Evolutionary conservation across 2,113 vertebrate species (phyloP).

Genomic region (Ondatra zibethicus): DNA sequence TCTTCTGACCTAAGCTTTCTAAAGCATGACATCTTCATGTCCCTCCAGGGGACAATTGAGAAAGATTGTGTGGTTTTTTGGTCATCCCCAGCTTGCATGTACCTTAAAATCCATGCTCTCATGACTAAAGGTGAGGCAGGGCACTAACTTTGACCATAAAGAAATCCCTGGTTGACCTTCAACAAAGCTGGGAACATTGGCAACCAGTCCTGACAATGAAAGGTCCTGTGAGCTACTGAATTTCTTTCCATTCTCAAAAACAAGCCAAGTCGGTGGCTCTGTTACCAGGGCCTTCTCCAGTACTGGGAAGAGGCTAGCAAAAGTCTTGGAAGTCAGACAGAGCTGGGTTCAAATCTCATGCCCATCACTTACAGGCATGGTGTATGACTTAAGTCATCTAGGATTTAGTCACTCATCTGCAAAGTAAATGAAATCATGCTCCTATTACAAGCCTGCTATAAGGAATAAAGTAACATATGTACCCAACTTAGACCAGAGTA

Average conservation of each 20-base stretch:
- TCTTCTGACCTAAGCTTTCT: conserved; percentile 5
- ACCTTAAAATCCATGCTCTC: not conserved
- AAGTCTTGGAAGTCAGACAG: not conserved
- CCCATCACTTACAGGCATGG: not conserved
- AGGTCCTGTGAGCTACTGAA: not conserved
- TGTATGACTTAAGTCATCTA: not conserved
- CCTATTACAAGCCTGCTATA: not conserved
- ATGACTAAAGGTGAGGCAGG: not conserved
- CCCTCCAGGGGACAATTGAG: not conserved
- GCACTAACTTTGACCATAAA: not conserved
- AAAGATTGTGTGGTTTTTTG: not conserved
- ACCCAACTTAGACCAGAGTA: not conserved
- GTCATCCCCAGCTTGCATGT: not conserved
- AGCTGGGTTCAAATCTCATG: not conserved
- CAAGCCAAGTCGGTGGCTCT: not conserved
- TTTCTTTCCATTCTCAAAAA: conserved; percentile 17
- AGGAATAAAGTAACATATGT: not conserved
- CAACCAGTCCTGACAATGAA: not conserved
- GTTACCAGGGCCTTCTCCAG: not conserved
- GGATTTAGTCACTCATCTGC: not conserved
- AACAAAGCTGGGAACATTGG: not conserved
- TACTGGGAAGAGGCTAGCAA: not conserved
- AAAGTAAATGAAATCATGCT: conserved; percentile 29
- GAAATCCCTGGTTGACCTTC: not conserved
- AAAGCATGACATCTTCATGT: not conserved